Evolutionary conservation across 2,113 vertebrate genomes (phyloP).

Genomic region (Nicator chloris): DNA sequence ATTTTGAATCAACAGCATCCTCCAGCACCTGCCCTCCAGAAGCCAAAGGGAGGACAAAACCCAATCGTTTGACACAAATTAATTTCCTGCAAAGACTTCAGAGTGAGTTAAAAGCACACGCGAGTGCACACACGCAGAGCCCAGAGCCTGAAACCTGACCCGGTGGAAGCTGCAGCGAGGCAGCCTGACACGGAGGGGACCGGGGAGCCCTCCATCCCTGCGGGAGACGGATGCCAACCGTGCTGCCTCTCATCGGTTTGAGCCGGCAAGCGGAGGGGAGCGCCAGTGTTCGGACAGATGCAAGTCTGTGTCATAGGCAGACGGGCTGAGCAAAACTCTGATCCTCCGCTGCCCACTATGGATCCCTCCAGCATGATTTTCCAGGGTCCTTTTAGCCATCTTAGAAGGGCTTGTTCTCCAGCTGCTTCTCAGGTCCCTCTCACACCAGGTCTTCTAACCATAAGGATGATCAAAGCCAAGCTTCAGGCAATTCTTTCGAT

Average conservation of each 20-base stretch:
- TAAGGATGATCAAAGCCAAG: neutral
- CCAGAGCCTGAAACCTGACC: neutral
- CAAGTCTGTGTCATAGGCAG: neutral
- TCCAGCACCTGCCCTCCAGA: neutral
- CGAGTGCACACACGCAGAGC: neutral
- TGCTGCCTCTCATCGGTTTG: neutral
- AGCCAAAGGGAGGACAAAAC: neutral
- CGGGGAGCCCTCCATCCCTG: neutral
- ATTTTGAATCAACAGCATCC: neutral
- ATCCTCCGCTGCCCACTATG: neutral
- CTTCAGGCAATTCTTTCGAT: neutral
- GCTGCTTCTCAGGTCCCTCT: neutral
- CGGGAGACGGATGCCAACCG: neutral
- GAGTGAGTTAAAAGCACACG: neutral
- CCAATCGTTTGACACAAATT: neutral
- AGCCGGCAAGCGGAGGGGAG: neutral
- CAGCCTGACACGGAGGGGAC: neutral
- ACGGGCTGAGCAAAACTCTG: neutral
- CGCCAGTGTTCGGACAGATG: neutral
- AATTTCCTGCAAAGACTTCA: conserved; percentile 24
- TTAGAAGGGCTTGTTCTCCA: neutral
- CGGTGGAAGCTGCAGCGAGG: rapidly evolving
- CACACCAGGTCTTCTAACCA: neutral
- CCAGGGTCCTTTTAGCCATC: neutral
- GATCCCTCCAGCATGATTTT: neutral